Conservation (phyloP, 2,888 invertebrate species). For the Trichogramma evanescens region DNA sequence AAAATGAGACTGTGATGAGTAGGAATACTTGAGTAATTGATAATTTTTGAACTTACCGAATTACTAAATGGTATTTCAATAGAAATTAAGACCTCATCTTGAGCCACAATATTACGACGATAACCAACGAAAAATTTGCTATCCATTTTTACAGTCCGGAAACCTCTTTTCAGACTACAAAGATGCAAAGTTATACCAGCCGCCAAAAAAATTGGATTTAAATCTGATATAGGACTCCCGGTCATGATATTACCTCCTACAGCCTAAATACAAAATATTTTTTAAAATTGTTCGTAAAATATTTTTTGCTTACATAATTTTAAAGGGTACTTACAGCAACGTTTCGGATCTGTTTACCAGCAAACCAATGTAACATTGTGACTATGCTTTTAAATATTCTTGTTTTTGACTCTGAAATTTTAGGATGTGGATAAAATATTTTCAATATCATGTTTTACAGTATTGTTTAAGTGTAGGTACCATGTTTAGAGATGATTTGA, state of each 20-base stretch:
- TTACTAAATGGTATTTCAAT: conserved; percentile 68
- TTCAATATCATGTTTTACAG: not conserved
- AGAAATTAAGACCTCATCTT: conserved; percentile 68
- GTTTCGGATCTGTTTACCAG: conserved; percentile 87
- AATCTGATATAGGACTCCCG: conserved; percentile 87
- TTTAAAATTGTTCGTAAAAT: not conserved
- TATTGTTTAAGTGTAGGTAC: conserved; percentile 21
- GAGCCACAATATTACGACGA: conserved; percentile 62
- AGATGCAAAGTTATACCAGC: conserved; percentile 58
- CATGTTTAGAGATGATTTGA: conserved; percentile 48
- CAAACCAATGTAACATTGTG: conserved; percentile 86
- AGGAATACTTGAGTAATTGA: not conserved
- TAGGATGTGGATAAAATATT: not conserved
- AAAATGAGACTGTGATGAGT: not conserved
- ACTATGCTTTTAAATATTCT: conserved; percentile 61
- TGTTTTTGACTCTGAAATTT: conserved; percentile 50
- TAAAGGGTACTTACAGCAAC: conserved; percentile 56
- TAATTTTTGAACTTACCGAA: conserved; percentile 35
- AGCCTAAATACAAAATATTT: conserved; percentile 47
- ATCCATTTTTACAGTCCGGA: conserved; percentile 60
- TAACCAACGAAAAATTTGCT: conserved; percentile 73
- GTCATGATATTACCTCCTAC: conserved; percentile 87
- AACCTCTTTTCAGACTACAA: conserved; percentile 50
- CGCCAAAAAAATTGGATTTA: conserved; percentile 83
- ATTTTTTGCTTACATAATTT: not conserved